These are phyloP conservation scores for Phylloscopus whistleri DNA, from an alignment of 2,113 vertebrate species.

Conservation along the genomic window DNA sequence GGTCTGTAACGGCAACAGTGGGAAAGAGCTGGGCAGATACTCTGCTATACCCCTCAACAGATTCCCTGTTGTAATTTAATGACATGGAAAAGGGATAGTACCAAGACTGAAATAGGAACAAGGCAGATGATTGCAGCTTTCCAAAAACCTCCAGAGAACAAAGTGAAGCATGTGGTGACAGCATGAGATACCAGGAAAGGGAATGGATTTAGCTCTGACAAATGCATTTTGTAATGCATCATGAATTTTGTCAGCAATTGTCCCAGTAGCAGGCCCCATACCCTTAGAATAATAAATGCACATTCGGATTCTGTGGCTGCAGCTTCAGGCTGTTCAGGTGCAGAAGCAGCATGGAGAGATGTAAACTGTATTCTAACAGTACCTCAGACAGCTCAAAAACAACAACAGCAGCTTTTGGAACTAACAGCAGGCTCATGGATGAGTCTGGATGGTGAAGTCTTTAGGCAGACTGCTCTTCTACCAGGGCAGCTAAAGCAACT, in stretches of 20 bases:
- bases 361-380: not conserved
- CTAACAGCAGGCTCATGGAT: not conserved
- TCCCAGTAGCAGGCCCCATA: not conserved
- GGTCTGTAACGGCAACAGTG: not conserved
- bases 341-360: not conserved
- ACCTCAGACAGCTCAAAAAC: not conserved
- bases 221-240: not conserved
- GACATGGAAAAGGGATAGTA: not conserved
- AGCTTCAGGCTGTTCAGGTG: slow-evolving; percentile 30
- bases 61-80: not conserved
- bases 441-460: not conserved
- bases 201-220: not conserved
- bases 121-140: not conserved
- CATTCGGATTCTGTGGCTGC: not conserved
- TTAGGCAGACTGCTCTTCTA: not conserved
- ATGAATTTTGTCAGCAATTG: slow-evolving; percentile 18
- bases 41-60: not conserved
- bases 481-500: not conserved
- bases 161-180: not conserved
- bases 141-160: slow-evolving; percentile 8
- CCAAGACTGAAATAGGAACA: not conserved
- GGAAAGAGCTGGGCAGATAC: not conserved
- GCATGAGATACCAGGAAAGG: not conserved
- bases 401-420: not conserved
- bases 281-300: not conserved